Base-by-base conservation (phyloP, 2,888 invertebrate species). In the Bembecia ichneumoniformis region DNA sequence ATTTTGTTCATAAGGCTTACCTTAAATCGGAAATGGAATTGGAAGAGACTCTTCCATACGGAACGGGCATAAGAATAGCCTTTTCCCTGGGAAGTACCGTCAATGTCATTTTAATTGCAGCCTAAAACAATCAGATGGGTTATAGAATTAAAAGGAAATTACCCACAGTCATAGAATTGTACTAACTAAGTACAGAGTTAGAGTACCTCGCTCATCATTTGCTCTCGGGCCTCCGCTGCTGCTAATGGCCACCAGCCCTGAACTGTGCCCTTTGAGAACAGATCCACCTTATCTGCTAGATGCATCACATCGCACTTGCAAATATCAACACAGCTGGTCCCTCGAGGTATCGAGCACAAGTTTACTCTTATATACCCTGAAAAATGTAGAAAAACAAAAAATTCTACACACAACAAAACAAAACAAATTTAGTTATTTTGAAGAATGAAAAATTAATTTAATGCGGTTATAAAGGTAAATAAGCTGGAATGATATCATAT, bases 201-300 rank as follows among this genome's bases (percentile, higher is more conserved):
- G 28, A 28, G 28, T 2, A 28, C 28, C 28, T 28, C 28, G 9
- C 28, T 28, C 28, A 9, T 28, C 13, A 14, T 40, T 40, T 40
- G 40, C 5, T 13, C 40, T 5, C 2, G 4, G 13, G 2, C 14
- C 7, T 40, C 40, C 13, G 14, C 7, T 11, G 40, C 7, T 40
- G 40, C 70, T 51, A 92, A 84, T 0, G 93, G 92, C 91, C 93
- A 94, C 93, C 94, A 94, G 0, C 91, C 92, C 52, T 83, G 87
- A 3, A 90, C 77, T 11, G 86, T 73, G 58, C 82, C 86, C 0
- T 82, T 64, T 51, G 88, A 82, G 68, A 94, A 94, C n/a, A 94
- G 72, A 77, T 92, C 92, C 0, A 92, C 66, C 51, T 77, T 88
- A 15, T 88, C 89, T 1, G 77, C 63, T 2, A 73, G 75, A 10